Conservation (phyloP, 2,888 invertebrate genomes). For the Cybosia mesomella region DNA sequence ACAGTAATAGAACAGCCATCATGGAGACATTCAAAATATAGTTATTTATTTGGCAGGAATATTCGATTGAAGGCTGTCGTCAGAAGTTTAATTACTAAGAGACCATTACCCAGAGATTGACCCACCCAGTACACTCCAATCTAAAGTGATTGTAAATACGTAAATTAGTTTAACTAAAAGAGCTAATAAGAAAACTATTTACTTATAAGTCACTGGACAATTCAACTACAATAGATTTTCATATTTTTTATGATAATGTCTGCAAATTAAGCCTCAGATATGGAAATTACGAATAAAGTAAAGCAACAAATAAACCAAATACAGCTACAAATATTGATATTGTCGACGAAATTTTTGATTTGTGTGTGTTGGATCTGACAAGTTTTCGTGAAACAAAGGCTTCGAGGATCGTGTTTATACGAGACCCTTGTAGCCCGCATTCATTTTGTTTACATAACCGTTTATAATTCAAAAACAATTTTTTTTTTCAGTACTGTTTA, state of each 20-base stretch:
- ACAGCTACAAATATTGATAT: conserved; percentile 56
- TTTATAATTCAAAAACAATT: conserved; percentile 20
- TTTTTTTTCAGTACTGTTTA: conserved; percentile 3
- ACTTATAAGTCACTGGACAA: not conserved
- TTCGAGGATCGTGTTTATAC: conserved; percentile 32
- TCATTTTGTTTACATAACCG: conserved; percentile 48
- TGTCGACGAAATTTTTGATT: conserved; percentile 51
- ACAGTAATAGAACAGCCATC: no score
- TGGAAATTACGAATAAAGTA: conserved; percentile 3
- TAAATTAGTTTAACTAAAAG: not conserved
- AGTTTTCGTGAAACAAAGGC: conserved; percentile 36
- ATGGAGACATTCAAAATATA: not conserved
- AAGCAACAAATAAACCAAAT: conserved; percentile 9
- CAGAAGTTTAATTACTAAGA: not conserved
- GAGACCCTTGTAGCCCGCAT: conserved; percentile 31
- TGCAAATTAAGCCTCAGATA: not conserved
- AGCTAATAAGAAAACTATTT: not conserved
- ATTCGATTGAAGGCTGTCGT: no score
- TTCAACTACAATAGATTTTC: not conserved
- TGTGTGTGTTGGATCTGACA: conserved; percentile 45
- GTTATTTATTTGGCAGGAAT: not conserved
- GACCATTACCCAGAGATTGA: not conserved
- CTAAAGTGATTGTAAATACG: not conserved
- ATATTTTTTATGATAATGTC: not conserved
- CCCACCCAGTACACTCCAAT: not conserved